A percentile compares a stretch with the other conserved stretches of the same genome.
These are phyloP conservation scores for Xenops minutus DNA, from an alignment of 2,797 vertebrate species.

Conservation along the genomic window DNA sequence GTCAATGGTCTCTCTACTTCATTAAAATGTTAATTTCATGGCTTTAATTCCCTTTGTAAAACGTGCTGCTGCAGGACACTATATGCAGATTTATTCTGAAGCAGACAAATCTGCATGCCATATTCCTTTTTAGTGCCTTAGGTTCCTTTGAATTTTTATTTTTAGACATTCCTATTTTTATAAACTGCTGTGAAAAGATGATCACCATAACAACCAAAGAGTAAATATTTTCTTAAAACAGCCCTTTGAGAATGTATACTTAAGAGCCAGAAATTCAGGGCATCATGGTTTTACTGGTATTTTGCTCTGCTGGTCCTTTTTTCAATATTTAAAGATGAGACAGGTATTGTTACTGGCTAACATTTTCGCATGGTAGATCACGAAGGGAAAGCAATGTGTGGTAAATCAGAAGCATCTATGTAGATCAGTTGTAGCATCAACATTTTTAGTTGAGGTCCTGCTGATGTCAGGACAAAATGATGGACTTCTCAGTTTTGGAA, in stretches of 20 bases:
- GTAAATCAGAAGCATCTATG: background rate
- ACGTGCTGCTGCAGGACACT: conserved; percentile 66
- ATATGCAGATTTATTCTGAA: conserved; percentile 73
- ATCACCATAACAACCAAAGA: conserved; percentile 60
- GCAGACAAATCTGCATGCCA: conserved; percentile 62
- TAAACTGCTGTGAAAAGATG: conserved; percentile 56
- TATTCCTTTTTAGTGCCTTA: conserved; percentile 68
- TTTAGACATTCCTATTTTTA: conserved; percentile 70
- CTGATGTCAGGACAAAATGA: background rate
- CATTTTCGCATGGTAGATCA: background rate
- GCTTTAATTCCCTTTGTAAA: conserved; percentile 78
- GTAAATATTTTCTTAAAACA: conserved; percentile 68
- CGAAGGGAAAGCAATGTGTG: background rate
- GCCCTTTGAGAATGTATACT: conserved; percentile 36
- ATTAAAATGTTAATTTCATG: conserved; percentile 83
- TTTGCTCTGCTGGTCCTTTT: conserved; percentile 22
- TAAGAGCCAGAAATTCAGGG: conserved; percentile 46
- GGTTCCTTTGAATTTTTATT: conserved; percentile 58
- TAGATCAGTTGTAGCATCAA: background rate
- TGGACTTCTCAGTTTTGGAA: background rate
- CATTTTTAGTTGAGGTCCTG: background rate
- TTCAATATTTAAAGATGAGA: background rate
- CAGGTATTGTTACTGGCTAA: background rate
- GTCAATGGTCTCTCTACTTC: conserved; percentile 76
- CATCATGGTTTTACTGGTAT: background rate